Conservation (phyloP, 2,113 vertebrate genomes). For the Erythrocebus patas region DNA sequence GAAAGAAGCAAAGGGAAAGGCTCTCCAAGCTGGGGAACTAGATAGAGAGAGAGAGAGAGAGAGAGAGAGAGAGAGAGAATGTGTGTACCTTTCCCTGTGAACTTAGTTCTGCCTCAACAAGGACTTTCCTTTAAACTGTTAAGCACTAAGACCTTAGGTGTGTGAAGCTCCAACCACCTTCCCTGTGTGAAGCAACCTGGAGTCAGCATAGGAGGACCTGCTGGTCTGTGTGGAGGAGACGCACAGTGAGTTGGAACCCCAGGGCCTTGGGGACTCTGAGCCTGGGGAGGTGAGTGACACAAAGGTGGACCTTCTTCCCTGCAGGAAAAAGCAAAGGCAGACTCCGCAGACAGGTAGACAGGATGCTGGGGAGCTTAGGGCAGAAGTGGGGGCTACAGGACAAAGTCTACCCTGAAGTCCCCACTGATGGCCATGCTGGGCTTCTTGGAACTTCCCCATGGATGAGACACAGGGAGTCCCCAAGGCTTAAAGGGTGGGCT, state of each 20-base stretch:
- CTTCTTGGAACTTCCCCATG: background rate
- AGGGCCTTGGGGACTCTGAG: slow-evolving; percentile 20
- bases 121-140: background rate
- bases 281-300: slow-evolving; percentile 31
- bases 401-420: background rate
- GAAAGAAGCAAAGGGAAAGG: slow-evolving; percentile 11
- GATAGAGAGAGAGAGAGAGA: background rate
- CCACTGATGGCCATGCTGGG: slow-evolving; percentile 18
- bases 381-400: slow-evolving; percentile 28
- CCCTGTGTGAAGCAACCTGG: slow-evolving; percentile 48
- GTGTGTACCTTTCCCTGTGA: background rate
- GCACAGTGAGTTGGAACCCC: slow-evolving; percentile 60
- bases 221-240: slow-evolving; percentile 34
- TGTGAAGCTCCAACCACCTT: slow-evolving; percentile 34
- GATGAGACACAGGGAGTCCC: background rate
- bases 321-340: slow-evolving; percentile 71
- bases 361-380: slow-evolving; percentile 57
- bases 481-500: slow-evolving; percentile 42
- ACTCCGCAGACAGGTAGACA: slow-evolving; percentile 63
- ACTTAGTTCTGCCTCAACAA: background rate
- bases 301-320: slow-evolving; percentile 60
- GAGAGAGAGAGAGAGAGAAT: background rate
- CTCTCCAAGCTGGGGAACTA: background rate
- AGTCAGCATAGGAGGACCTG: background rate
- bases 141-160: slow-evolving; percentile 42